Conservation (phyloP, 2,113 vertebrate genomes). For the Brevimyrus niger region DNA sequence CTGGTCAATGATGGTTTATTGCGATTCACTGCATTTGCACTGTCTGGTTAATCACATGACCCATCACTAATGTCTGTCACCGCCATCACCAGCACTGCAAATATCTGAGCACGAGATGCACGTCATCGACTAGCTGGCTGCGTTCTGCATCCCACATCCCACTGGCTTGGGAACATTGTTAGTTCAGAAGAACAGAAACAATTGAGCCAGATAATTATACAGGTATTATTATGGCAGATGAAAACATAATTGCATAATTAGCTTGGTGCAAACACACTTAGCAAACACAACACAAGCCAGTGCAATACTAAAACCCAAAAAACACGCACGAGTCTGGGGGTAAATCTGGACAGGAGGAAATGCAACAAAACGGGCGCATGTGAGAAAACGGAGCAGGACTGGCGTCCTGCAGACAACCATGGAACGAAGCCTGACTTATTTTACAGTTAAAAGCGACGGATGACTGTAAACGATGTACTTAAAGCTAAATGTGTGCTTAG, state of each 20-base stretch:
- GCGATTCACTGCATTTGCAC: background rate
- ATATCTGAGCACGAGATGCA: background rate
- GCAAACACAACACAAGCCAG: background rate
- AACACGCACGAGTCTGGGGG: background rate
- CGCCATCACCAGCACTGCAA: background rate
- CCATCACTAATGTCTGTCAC: background rate
- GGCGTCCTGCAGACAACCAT: background rate
- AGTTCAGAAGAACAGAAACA: background rate
- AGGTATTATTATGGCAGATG: background rate
- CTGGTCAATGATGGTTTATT: background rate
- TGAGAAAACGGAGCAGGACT: background rate
- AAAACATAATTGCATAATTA: constrained; percentile 10
- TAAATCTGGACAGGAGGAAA: background rate
- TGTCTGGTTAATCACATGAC: background rate
- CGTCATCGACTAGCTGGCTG: background rate
- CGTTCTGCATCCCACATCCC: background rate
- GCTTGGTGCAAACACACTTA: background rate
- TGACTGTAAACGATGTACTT: background rate
- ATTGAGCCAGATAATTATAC: background rate
- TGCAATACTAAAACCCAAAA: background rate
- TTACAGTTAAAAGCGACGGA: background rate
- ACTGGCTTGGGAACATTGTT: background rate
- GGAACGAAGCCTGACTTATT: background rate
- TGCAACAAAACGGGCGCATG: background rate
- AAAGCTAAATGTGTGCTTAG: background rate